Conservation (phyloP, 1,140 invertebrate species). For the Microplitis mediator region DNA sequence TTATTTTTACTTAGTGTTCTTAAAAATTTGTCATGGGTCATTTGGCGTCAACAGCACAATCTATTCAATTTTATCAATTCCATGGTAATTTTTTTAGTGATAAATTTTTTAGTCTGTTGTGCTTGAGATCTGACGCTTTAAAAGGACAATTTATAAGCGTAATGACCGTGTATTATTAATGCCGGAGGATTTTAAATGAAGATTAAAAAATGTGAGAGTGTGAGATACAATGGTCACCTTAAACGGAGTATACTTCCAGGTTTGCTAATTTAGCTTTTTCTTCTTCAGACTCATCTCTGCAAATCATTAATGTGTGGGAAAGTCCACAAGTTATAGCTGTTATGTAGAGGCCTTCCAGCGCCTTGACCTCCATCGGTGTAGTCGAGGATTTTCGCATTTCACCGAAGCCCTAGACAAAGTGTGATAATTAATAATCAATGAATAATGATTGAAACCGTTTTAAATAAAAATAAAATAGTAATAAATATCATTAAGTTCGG, state of each 20-base stretch:
- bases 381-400: constrained; percentile 88
- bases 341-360: constrained; percentile 81
- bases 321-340: constrained; percentile 82
- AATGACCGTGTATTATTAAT: too few species aligned
- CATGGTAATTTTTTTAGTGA: too few species aligned
- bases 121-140: too few species aligned
- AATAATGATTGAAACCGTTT: too few species aligned
- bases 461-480: background rate
- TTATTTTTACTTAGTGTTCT: too few species aligned
- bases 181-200: too few species aligned
- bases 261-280: constrained; percentile 69
- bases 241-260: constrained; percentile 66
- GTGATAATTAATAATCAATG: constrained; percentile 6
- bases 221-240: constrained; percentile 33
- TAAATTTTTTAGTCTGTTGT: too few species aligned
- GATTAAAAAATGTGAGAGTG: background rate
- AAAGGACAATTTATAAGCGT: too few species aligned
- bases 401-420: constrained; percentile 75
- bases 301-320: constrained; percentile 81
- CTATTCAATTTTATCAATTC: too few species aligned
- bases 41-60: too few species aligned
- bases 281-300: constrained; percentile 70
- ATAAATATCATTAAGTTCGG: background rate
- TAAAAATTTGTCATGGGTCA: too few species aligned
- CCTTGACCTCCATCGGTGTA: constrained; percentile 86